These are phyloP conservation scores for Merluccius polli DNA, from an alignment of 2,797 vertebrate genomes.

Conservation along the genomic window DNA sequence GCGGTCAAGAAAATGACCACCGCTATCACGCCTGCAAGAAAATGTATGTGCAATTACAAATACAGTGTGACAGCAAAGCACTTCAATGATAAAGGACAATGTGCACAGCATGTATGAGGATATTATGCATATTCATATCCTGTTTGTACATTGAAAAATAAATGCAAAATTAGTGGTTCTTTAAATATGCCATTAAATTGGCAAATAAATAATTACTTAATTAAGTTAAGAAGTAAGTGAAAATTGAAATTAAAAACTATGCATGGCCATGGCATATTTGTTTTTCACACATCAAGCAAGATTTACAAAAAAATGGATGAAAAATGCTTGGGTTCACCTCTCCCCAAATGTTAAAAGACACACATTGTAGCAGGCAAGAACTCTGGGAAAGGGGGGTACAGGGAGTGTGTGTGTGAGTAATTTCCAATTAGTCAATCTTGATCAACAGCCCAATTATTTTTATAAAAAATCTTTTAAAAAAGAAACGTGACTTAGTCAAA, in stretches of 20 bases:
- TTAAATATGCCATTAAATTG: background rate
- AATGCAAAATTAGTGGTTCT: background rate
- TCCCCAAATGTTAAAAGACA: background rate
- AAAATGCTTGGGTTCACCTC: background rate
- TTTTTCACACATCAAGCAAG: background rate
- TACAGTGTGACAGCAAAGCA: background rate
- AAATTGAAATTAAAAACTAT: background rate
- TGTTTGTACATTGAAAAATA: background rate
- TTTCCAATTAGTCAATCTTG: background rate
- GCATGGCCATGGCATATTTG: background rate
- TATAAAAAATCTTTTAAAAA: background rate
- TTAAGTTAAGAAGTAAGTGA: background rate
- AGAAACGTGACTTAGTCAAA: too few species aligned
- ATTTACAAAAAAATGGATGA: background rate
- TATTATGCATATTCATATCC: background rate
- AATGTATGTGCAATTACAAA: background rate
- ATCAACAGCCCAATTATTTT: background rate
- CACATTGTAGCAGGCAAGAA: background rate
- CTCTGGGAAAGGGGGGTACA: background rate
- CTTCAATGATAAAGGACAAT: too few species aligned
- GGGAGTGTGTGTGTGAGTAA: background rate
- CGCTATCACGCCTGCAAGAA: conserved; percentile 72
- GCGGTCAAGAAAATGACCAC: conserved; percentile 86
- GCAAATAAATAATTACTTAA: background rate
- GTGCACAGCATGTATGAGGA: too few species aligned